These are phyloP conservation scores for Zosterops lateralis DNA, from an alignment of 2,113 vertebrate species.

Conservation along the genomic window DNA sequence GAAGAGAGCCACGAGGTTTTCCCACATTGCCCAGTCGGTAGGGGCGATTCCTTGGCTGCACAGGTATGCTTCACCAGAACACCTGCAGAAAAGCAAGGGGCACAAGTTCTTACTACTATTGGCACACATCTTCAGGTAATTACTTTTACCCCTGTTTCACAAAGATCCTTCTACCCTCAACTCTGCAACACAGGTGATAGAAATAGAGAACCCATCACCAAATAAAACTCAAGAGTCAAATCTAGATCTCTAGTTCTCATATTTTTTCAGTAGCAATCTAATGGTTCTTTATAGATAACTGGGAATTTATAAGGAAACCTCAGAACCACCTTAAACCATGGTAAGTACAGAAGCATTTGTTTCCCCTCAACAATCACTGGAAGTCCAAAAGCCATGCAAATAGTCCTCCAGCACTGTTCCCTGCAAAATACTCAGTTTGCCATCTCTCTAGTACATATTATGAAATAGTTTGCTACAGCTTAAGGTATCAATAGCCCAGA, in stretches of 20 bases:
- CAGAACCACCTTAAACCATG: neutral
- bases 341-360: neutral
- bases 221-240: neutral
- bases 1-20: conserved; percentile 64
- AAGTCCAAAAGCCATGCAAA: neutral
- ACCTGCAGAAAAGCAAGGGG: conserved; percentile 14
- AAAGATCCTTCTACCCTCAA: neutral
- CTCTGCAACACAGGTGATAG: neutral
- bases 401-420: neutral
- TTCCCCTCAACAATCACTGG: neutral
- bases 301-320: neutral
- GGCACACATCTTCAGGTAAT: neutral
- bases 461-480: neutral
- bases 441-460: neutral
- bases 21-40: conserved; percentile 67
- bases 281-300: neutral
- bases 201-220: neutral
- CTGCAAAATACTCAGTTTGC: neutral
- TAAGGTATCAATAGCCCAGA: neutral
- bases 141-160: neutral
- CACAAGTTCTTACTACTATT: neutral
- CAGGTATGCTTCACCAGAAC: conserved; percentile 65
- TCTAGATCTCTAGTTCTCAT: neutral
- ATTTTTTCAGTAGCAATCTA: neutral
- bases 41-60: conserved; percentile 57